These are phyloP conservation scores for Pristionchus japonicus DNA, from an alignment of 2,888 invertebrate species.

Conservation along the genomic window DNA sequence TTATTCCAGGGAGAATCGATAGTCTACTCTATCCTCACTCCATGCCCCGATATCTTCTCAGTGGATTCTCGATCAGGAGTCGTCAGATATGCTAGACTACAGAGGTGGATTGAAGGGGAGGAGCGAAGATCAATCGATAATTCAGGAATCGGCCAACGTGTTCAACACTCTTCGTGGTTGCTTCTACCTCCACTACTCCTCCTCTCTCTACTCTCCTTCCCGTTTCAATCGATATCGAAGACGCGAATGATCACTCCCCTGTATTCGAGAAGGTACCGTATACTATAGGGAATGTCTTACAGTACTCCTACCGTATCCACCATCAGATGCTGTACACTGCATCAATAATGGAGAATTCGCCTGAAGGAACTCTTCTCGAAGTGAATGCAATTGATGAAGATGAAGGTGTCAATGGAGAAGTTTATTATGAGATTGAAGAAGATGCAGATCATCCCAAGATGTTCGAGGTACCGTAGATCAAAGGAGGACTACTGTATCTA, in stretches of 20 bases:
- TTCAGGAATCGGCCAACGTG: neutral
- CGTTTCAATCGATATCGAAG: slow-evolving; percentile 76
- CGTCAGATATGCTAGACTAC: neutral
- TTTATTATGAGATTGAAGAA: slow-evolving; percentile 85
- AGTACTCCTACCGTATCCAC: slow-evolving; percentile 81
- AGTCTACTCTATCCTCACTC: slow-evolving; percentile 38
- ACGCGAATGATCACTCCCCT: slow-evolving; percentile 95
- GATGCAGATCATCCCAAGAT: slow-evolving; percentile 87
- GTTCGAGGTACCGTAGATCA: slow-evolving; percentile 73
- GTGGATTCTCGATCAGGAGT: slow-evolving; percentile 19
- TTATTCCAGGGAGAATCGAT: neutral
- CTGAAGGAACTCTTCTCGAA: slow-evolving; percentile 77
- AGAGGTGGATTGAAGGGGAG: neutral
- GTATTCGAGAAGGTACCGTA: slow-evolving; percentile 80
- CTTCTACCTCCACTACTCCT: slow-evolving; percentile 49
- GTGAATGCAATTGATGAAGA: slow-evolving; percentile 90
- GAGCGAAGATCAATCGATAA: neutral
- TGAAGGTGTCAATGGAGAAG: slow-evolving; percentile 87
- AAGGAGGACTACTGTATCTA: neutral
- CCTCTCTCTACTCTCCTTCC: slow-evolving; percentile 53
- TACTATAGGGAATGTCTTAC: neutral
- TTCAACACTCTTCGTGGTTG: slow-evolving; percentile 27
- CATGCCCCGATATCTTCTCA: neutral
- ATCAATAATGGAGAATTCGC: slow-evolving; percentile 59
- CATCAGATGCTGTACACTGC: slow-evolving; percentile 76